Evolutionary conservation across 1,140 invertebrate genomes (phyloP), one percentile per base, ranked within the genome.

Genomic region (Cecropterus lyciades): DNA sequence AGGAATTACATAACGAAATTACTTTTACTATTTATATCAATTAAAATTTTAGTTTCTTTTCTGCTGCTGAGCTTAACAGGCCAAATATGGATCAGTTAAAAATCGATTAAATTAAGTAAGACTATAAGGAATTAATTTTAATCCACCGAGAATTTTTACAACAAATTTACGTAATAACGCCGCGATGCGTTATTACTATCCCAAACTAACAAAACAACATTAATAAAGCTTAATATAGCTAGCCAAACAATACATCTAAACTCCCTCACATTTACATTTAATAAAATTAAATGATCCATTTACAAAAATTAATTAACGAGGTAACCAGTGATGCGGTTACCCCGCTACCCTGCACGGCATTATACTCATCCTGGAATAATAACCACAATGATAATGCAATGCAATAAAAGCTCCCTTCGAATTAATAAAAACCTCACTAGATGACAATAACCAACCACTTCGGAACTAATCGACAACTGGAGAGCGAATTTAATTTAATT

Each of bases 281-380:
- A 91, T 91, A 80, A 90, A 92, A 92, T 92, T 92, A 92, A 92
- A 92, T 92, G 87, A 92, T 88, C 80, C 87, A 89, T 92, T 89
- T 90, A 92, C 67, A 84, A 82, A 92, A 85, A 92, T 89, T 92
- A 92, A 92, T 92, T 92, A 92, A 92, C 77, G 82, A 89, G 76
- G 74, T 84, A 84, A 65, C 74, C 89, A 88, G 79, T 89, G 87
- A 86, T 87, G 80, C 89, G 86, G 77, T 77, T 75, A 79, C 75
- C 72, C 81, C 84, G 76, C 84, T 72, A 62, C 76, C 73, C 73
- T 51, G 62, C 57, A 84, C 77, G 71, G 10, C 13, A 60, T 48
- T 49, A 37, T 62, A 15, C 59, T 62, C 59, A 62, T 62, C 75
- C 33, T 67, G 71, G 65, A 76, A 81, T 82, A 84, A 80, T 86